Evolutionary conservation across 2,797 vertebrate genomes (phyloP).

Genomic region (Morelia viridis): DNA sequence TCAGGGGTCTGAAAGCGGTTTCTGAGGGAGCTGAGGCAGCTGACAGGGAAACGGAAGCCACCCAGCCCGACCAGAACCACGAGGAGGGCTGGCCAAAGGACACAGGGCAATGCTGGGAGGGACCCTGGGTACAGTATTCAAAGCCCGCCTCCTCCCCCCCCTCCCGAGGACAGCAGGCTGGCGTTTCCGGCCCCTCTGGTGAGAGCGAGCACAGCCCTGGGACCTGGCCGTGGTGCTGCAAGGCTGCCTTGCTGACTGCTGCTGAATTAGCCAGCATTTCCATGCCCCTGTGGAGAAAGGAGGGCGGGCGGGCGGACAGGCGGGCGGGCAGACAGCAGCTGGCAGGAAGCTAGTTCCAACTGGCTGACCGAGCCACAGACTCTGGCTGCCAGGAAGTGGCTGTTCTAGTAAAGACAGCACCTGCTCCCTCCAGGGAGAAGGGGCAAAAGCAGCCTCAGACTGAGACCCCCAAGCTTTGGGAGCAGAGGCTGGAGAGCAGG

Average conservation of each 20-base stretch:
- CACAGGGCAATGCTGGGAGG: accelerated
- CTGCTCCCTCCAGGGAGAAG: not conserved
- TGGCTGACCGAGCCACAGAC: not conserved
- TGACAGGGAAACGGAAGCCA: accelerated
- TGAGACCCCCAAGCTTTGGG: not conserved
- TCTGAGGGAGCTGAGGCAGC: not conserved
- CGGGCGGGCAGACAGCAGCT: not conserved
- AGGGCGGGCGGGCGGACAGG: not conserved
- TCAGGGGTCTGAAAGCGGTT: no score
- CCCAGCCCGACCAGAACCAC: no score
- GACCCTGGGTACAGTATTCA: not conserved
- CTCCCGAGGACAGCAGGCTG: not conserved
- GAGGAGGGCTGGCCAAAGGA: no score
- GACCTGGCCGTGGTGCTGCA: conserved; percentile 17
- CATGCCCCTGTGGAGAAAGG: not conserved
- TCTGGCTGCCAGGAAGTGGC: not conserved
- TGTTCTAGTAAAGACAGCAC: not conserved
- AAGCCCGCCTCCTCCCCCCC: not conserved
- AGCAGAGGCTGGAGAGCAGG: not conserved
- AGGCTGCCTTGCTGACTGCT: not conserved
- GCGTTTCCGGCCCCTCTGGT: no score
- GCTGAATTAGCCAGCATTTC: not conserved
- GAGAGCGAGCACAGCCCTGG: not conserved
- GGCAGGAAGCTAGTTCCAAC: not conserved
- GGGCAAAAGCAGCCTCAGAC: not conserved